Conservation (phyloP, 2,797 vertebrate genomes). For the Hydrolagus colliei region DNA sequence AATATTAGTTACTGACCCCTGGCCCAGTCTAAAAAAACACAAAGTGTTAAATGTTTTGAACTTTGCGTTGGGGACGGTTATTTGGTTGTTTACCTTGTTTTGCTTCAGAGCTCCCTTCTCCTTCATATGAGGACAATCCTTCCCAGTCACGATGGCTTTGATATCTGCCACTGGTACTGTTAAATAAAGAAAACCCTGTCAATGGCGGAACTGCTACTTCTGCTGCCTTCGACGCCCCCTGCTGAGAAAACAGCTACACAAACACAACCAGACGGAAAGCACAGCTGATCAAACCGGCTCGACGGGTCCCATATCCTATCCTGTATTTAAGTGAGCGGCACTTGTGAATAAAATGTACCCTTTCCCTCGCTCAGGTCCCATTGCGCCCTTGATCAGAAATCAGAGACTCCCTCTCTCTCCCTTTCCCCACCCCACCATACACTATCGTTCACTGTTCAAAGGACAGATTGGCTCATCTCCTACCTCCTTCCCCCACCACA, state of each 20-base stretch:
- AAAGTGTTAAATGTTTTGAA: neutral
- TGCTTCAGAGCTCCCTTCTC: constrained; percentile 98
- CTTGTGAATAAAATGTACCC: too few relatives aligned
- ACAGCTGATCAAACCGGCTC: too few relatives aligned
- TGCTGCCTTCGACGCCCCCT: neutral
- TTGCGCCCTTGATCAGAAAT: too few relatives aligned
- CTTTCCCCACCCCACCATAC: too few relatives aligned
- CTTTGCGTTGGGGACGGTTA: constrained; percentile 41
- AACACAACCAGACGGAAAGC: neutral
- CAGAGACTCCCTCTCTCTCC: too few relatives aligned
- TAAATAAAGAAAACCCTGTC: neutral
- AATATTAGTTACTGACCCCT: too few relatives aligned
- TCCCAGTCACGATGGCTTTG: constrained; percentile 96
- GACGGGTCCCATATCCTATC: too few relatives aligned
- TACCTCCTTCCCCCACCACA: too few relatives aligned
- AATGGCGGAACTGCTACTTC: neutral
- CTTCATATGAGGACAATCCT: constrained; percentile 98
- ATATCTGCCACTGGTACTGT: constrained; percentile 97
- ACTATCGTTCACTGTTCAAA: too few relatives aligned
- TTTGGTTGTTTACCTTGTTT: constrained; percentile 97
- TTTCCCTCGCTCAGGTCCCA: too few relatives aligned
- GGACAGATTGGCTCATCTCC: too few relatives aligned
- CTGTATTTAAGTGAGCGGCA: too few relatives aligned
- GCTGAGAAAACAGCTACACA: neutral
- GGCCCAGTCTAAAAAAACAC: neutral